Percentiles rank a stretch among this genome's conserved stretches.
Evolutionary conservation across 92 coral and sea anemone species (phyloP).

Genomic region (Porites cylindrica): DNA sequence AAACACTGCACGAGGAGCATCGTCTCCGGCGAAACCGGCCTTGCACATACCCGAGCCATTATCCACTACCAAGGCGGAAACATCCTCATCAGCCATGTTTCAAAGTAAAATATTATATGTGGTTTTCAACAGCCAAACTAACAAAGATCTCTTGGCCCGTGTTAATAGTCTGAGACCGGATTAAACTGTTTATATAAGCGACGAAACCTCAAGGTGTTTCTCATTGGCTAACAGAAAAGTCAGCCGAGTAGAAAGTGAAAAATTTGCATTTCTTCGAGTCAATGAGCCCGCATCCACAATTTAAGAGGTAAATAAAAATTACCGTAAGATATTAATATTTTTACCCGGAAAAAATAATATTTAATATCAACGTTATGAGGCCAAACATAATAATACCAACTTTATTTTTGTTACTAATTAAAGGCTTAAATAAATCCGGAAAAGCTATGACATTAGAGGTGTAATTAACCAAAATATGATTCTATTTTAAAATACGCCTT

Average conservation of each 20-base stretch:
- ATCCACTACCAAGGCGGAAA: slow-evolving; percentile 81
- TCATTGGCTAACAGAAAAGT: slow-evolving; percentile 21
- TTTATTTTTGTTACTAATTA: too few species aligned
- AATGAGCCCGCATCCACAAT: background rate
- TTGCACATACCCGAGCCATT: slow-evolving; percentile 89
- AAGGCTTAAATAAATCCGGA: too few species aligned
- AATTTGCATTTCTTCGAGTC: slow-evolving; percentile 21
- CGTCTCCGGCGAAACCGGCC: slow-evolving; percentile 89
- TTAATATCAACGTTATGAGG: too few species aligned
- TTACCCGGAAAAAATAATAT: too few species aligned
- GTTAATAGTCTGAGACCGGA: background rate
- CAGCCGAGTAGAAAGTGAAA: slow-evolving; percentile 22
- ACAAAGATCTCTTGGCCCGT: background rate
- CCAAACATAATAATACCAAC: too few species aligned
- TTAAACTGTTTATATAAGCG: slow-evolving; percentile 11
- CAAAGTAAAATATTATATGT: background rate
- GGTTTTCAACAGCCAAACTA: background rate
- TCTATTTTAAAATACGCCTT: too few species aligned
- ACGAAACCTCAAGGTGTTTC: background rate
- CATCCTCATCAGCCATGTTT: slow-evolving; percentile 82
- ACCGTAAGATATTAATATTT: too few species aligned
- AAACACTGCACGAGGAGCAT: slow-evolving; percentile 85
- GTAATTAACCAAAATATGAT: too few species aligned
- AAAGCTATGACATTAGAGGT: too few species aligned
- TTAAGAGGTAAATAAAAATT: too few species aligned